Evolutionary conservation across 2,888 invertebrate genomes (phyloP).

Genomic region (Noctuana brunneofusca): DNA sequence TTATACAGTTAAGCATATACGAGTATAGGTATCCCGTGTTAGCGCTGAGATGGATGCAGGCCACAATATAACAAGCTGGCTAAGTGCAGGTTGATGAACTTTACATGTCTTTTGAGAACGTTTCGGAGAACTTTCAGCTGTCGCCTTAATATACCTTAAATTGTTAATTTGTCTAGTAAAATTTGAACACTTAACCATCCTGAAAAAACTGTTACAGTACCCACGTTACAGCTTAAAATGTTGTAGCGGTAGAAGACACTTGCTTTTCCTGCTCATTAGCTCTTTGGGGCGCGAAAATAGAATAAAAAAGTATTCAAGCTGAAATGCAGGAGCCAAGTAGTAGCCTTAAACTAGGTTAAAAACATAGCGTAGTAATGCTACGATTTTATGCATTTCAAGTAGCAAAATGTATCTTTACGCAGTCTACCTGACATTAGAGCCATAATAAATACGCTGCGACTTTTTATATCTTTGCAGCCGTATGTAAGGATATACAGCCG

Average conservation of each 20-base stretch:
- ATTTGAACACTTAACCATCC: neutral
- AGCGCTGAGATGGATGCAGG: too few species aligned
- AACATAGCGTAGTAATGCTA: constrained; percentile 2
- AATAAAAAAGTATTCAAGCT: constrained; percentile 13
- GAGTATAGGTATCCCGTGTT: too few species aligned
- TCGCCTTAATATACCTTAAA: neutral
- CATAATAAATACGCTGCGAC: neutral
- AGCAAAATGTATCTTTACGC: constrained; percentile 5
- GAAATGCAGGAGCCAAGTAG: constrained; percentile 5
- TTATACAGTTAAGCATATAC: too few species aligned
- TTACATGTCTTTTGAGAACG: neutral
- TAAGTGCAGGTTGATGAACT: neutral
- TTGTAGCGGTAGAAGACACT: constrained; percentile 5
- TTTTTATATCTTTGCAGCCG: neutral
- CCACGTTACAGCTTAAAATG: neutral
- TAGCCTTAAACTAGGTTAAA: constrained; percentile 12
- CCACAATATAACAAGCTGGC: too few species aligned
- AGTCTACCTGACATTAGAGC: neutral
- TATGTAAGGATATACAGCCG: neutral
- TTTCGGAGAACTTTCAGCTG: neutral
- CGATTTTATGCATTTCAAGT: constrained; percentile 1
- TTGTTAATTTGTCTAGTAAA: neutral
- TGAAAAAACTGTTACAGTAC: neutral
- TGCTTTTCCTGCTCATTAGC: constrained; percentile 13
- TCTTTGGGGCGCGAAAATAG: constrained; percentile 6